phyloP scores from a whole-genome alignment of 2,113 vertebrate genomes.

The Muntiacus reevesi region DNA sequence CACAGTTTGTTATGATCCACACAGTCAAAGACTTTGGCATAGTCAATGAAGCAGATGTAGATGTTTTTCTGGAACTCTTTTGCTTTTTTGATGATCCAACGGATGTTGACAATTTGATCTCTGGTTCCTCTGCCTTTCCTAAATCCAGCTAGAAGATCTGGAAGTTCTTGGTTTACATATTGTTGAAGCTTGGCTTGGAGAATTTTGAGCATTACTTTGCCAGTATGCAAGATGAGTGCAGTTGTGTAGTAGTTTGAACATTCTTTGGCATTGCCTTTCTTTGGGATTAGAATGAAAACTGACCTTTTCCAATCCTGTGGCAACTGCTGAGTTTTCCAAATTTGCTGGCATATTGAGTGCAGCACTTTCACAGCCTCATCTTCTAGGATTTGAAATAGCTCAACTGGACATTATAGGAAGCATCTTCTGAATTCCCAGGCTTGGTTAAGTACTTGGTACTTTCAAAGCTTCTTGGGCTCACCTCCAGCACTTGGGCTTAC shows the following conservation, averaged over 20 bases:
- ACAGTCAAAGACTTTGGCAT: not conserved
- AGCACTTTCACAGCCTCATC: not conserved
- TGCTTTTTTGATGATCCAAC: not conserved
- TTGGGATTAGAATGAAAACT: not conserved
- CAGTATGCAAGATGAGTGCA: not conserved
- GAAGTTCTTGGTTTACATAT: not conserved
- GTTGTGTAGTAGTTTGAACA: not conserved
- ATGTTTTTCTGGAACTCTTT: not conserved
- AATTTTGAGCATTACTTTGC: not conserved
- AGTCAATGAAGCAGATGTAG: not conserved
- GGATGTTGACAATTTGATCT: not conserved
- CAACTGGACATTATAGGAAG: not conserved
- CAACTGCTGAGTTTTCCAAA: not conserved
- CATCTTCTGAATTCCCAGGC: not conserved
- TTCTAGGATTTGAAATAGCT: not conserved
- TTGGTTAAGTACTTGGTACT: not conserved
- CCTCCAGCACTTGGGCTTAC: not conserved
- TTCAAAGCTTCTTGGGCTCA: not conserved
- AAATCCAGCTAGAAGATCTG: not conserved
- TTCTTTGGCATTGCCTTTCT: not conserved
- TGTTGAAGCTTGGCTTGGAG: not conserved
- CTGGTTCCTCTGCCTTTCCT: not conserved
- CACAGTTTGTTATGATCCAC: not conserved
- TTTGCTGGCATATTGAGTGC: not conserved
- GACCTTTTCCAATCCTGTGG: not conserved